Percentiles rank a stretch among this genome's conserved stretches.
phyloP scores from a whole-genome alignment of 2,113 vertebrate genomes.

The Meleagris gallopavo region DNA sequence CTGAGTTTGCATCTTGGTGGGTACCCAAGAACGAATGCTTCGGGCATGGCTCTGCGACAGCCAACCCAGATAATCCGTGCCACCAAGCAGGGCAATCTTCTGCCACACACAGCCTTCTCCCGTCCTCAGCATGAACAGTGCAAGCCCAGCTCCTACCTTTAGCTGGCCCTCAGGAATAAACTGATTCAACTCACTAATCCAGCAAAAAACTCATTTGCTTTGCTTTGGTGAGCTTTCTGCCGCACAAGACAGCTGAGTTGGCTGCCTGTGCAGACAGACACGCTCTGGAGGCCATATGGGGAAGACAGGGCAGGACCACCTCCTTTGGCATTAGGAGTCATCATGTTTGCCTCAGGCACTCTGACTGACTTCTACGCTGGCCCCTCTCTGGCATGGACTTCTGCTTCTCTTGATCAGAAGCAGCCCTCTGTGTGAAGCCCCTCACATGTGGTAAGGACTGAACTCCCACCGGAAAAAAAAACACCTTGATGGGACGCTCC shows the following conservation, averaged over 20 bases:
- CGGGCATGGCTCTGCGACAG: background rate
- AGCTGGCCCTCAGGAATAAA: background rate
- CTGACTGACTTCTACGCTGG: background rate
- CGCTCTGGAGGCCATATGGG: background rate
- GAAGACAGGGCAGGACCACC: background rate
- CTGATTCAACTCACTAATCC: background rate
- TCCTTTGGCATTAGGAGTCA: background rate
- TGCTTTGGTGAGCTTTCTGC: background rate
- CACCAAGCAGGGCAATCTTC: background rate
- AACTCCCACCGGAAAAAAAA: background rate
- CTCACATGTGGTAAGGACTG: background rate
- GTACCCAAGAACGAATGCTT: background rate
- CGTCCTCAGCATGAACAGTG: accelerated
- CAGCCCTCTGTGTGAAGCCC: background rate
- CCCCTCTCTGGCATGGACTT: background rate
- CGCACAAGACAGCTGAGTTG: background rate
- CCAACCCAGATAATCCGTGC: background rate
- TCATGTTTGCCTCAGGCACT: background rate
- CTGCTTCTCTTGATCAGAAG: background rate
- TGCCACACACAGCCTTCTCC: background rate
- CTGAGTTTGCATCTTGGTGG: background rate
- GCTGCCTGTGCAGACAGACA: background rate
- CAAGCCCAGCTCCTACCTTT: background rate
- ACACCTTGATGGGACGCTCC: background rate
- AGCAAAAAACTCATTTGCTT: background rate